phyloP scores from a whole-genome alignment of 1,140 invertebrate genomes.

The Aphis craccivora region DNA sequence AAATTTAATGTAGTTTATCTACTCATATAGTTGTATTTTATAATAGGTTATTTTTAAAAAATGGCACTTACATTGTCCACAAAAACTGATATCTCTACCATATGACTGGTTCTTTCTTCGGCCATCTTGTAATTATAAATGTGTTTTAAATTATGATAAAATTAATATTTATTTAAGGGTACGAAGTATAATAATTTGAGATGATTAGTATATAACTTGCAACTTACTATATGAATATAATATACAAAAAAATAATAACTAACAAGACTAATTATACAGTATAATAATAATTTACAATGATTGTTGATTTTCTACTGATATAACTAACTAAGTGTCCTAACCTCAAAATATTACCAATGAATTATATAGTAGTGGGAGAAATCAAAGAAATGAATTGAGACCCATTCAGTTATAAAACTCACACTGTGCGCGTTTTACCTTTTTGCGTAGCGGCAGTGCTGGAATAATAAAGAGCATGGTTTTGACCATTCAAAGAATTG shows the following conservation, averaged over 20 bases:
- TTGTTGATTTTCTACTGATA: constrained; percentile 53
- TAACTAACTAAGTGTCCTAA: not conserved
- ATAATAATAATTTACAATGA: constrained; percentile 38
- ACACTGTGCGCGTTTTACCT: too few species aligned
- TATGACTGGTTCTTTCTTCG: constrained; percentile 64
- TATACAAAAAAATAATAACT: not conserved
- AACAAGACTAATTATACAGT: too few species aligned
- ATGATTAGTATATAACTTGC: not conserved
- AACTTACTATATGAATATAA: not conserved
- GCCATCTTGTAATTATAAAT: not conserved
- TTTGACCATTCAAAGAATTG: too few species aligned
- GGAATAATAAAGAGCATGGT: too few species aligned
- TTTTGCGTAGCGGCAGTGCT: too few species aligned
- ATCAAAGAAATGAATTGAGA: not conserved
- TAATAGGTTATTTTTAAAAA: constrained; percentile 25
- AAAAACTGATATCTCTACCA: constrained; percentile 88
- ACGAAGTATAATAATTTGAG: not conserved
- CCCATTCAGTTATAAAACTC: too few species aligned
- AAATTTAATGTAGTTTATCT: too few species aligned
- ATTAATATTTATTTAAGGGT: not conserved
- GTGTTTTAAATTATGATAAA: not conserved
- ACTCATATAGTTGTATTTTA: too few species aligned
- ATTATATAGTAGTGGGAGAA: not conserved
- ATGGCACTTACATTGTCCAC: constrained; percentile 74
- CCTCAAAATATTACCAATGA: constrained; percentile 28